A percentile compares a stretch with the other conserved stretches of the same genome.
Conservation (phyloP, 2,888 invertebrate genomes). For the Eristalinus aeneus region DNA sequence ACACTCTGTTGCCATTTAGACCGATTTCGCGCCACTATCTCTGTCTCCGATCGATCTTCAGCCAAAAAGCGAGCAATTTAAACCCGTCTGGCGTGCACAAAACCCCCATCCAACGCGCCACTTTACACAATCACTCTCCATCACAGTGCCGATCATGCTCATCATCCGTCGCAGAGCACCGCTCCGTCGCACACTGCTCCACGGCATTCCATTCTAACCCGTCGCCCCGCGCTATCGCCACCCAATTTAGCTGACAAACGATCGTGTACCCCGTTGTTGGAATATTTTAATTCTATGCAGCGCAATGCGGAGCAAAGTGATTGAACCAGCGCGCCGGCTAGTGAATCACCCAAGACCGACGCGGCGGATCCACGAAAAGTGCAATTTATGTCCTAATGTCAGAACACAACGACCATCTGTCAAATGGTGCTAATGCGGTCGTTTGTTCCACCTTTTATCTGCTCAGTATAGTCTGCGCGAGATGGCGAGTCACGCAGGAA, state of each 20-base stretch:
- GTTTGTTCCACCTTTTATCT: constrained; percentile 70
- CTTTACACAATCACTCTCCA: constrained; percentile 46
- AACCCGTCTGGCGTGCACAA: not conserved
- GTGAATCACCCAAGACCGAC: constrained; percentile 53
- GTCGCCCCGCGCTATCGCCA: too few relatives aligned
- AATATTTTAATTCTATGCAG: constrained; percentile 54
- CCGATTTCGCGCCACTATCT: not conserved
- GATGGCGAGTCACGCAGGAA: constrained; percentile 63
- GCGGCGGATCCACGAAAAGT: constrained; percentile 34
- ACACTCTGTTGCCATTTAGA: not conserved
- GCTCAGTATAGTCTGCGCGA: constrained; percentile 24
- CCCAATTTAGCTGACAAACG: constrained; percentile 49
- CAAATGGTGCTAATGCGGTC: constrained; percentile 71
- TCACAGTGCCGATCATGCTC: constrained; percentile 22
- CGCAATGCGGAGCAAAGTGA: not conserved
- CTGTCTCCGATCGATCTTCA: not conserved
- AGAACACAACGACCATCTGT: constrained; percentile 67
- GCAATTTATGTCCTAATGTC: constrained; percentile 64
- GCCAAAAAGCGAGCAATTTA: constrained; percentile 18
- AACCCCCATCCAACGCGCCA: constrained; percentile 19
- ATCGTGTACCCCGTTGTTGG: constrained; percentile 23
- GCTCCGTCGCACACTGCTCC: not conserved
- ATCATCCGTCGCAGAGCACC: constrained; percentile 1
- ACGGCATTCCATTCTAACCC: not conserved
- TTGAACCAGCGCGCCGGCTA: constrained; percentile 4